These are phyloP conservation scores for Clamator glandarius DNA, from an alignment of 2,797 vertebrate species.

Conservation along the genomic window DNA sequence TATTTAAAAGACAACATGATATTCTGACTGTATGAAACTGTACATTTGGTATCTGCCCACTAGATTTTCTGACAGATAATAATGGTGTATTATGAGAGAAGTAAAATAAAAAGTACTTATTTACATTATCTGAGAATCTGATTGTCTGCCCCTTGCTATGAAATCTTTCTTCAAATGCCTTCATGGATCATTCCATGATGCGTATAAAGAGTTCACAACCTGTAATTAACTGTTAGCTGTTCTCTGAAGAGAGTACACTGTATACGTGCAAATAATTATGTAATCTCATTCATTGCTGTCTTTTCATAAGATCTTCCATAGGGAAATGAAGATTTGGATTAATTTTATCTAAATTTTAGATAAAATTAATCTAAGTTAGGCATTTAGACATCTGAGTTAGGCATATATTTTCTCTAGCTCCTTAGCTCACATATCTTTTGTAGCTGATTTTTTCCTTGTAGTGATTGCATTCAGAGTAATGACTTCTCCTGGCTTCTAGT, in stretches of 20 bases:
- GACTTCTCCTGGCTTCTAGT: background rate
- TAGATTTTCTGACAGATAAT: background rate
- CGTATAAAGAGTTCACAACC: background rate
- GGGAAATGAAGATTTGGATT: background rate
- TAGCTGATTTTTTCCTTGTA: background rate
- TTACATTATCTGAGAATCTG: background rate
- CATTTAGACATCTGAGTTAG: no score
- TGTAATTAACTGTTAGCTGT: background rate
- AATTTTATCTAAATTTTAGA: background rate
- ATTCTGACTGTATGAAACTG: background rate
- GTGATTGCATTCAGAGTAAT: background rate
- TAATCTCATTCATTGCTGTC: background rate
- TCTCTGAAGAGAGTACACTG: background rate
- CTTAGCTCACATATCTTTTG: fast-evolving
- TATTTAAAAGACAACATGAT: background rate
- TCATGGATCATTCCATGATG: background rate
- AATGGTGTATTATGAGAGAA: background rate
- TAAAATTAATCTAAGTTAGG: no score
- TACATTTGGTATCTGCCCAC: background rate
- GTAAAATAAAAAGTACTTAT: background rate
- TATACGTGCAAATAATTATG: background rate
- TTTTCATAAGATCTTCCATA: background rate
- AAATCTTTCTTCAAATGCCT: background rate
- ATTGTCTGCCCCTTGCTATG: background rate
- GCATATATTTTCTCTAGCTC: background rate